These are phyloP conservation scores for Epirrhoe alternata DNA, from an alignment of 2,888 invertebrate species.

Conservation along the genomic window DNA sequence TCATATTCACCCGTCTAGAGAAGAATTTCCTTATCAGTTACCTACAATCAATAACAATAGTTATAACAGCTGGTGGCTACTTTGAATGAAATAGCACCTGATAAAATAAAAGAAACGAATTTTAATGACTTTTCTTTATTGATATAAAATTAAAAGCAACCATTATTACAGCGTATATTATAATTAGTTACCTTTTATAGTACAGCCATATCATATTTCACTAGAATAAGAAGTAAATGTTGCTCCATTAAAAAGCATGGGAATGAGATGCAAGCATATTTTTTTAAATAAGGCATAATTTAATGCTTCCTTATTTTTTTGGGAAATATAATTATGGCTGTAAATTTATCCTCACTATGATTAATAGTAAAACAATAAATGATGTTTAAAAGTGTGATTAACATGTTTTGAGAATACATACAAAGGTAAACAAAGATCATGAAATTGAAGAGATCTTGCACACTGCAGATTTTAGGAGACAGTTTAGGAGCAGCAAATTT, in stretches of 20 bases:
- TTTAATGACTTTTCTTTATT: conserved; percentile 67
- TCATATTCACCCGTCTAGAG: too few relatives aligned
- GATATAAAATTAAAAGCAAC: conserved; percentile 83
- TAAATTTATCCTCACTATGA: conserved; percentile 51
- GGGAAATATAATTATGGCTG: conserved; percentile 2
- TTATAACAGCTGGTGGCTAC: too few relatives aligned
- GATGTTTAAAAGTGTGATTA: conserved; percentile 44
- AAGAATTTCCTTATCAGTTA: too few relatives aligned
- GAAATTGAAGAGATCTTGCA: conserved; percentile 31
- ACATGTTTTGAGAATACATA: conserved; percentile 52
- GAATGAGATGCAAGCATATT: background rate
- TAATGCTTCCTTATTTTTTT: conserved; percentile 5
- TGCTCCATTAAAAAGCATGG: background rate
- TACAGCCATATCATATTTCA: conserved; percentile 10
- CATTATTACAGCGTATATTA: conserved; percentile 79
- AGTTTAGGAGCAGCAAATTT: background rate
- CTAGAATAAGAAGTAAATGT: background rate
- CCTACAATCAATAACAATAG: too few relatives aligned
- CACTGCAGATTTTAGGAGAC: conserved; percentile 8
- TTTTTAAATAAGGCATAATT: background rate
- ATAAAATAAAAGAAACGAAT: conserved; percentile 44
- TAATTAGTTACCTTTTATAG: conserved; percentile 62
- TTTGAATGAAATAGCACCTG: background rate
- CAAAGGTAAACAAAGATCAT: conserved; percentile 43
- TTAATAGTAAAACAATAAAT: conserved; percentile 26